phyloP scores from a whole-genome alignment of 2,888 invertebrate species.

The Cremastinae sp. region DNA sequence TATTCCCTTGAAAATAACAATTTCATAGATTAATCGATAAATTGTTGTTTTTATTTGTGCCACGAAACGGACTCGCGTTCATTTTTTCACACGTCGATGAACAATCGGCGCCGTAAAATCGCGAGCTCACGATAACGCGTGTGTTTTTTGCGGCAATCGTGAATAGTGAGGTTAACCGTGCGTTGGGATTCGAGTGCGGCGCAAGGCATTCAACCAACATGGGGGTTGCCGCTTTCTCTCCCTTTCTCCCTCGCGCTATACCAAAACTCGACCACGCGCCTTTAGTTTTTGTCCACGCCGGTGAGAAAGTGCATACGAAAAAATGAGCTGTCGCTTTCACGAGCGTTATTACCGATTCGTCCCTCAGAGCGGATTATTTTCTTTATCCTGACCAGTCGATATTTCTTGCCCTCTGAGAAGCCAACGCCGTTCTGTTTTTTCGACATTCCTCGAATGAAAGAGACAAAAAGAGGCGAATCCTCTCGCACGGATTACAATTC shows the following conservation, averaged over 20 bases:
- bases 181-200: constrained; percentile 64
- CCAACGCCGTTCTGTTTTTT: too few relatives aligned
- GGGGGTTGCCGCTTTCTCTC: constrained; percentile 54
- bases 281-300: constrained; percentile 65
- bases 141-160: constrained; percentile 27
- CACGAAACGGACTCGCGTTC: neutral
- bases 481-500: too few relatives aligned
- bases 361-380: neutral
- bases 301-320: neutral
- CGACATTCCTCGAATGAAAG: too few relatives aligned
- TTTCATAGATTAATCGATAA: neutral
- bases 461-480: too few relatives aligned
- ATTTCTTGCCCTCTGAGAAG: too few relatives aligned
- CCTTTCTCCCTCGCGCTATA: constrained; percentile 8
- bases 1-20: constrained; percentile 65
- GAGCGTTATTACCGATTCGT: too few relatives aligned
- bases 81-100: neutral
- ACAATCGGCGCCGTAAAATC: neutral
- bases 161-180: constrained; percentile 70
- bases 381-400: too few relatives aligned
- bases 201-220: constrained; percentile 70
- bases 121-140: constrained; percentile 15
- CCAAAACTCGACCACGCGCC: constrained; percentile 67
- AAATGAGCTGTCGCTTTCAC: neutral
- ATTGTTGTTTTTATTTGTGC: neutral